Conservation (phyloP, 2,113 vertebrate genomes). For the Pontoporia blainvillei region DNA sequence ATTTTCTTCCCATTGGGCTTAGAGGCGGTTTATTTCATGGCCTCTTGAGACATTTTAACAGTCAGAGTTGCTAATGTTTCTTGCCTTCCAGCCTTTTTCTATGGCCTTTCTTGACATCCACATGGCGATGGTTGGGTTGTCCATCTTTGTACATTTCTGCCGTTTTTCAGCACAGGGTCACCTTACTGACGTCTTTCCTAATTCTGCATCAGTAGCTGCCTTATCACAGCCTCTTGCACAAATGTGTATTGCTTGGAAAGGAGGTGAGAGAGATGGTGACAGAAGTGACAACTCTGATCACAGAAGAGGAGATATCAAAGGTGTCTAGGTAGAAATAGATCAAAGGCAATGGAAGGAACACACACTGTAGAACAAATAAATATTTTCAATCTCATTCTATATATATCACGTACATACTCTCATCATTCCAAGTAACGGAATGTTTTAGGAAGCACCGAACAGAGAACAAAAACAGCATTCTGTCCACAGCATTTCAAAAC, state of each 20-base stretch:
- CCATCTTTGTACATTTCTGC: accelerated
- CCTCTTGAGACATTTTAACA: neutral
- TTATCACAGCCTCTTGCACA: neutral
- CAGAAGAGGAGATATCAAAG: accelerated
- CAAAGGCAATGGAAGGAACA: neutral
- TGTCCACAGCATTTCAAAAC: no score
- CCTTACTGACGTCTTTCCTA: no score
- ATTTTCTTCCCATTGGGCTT: neutral
- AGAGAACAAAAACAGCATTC: neutral
- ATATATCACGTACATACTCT: neutral
- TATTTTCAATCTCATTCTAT: neutral
- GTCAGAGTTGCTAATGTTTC: neutral
- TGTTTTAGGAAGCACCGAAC: no score
- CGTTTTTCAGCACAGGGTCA: neutral
- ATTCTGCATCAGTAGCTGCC: accelerated
- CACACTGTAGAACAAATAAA: accelerated
- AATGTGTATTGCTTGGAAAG: accelerated
- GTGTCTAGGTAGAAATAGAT: neutral
- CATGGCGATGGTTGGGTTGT: accelerated
- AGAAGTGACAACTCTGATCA: neutral
- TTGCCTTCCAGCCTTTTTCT: neutral
- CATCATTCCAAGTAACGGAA: accelerated
- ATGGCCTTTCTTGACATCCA: neutral
- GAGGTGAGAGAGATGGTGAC: accelerated
- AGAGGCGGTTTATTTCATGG: neutral